Base-by-base conservation (phyloP, 2,797 vertebrate genomes). In the Parauchenoglanis ngamensis region DNA sequence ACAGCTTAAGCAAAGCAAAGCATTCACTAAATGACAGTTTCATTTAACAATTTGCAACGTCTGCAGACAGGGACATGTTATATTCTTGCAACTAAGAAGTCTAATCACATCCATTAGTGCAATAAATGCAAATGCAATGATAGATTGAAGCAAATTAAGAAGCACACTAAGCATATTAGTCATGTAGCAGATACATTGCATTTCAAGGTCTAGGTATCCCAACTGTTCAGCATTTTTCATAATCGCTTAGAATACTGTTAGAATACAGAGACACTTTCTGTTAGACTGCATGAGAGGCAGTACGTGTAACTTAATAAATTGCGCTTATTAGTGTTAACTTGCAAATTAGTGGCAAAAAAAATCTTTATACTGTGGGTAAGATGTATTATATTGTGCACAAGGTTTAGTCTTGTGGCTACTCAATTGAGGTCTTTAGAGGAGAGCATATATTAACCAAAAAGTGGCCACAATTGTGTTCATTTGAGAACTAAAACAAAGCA, bases 141-240 rank as follows among this genome's bases (percentile, higher is more conserved):
- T 35, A 28, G 73, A 84, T 70, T 87, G 61, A 84, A 84, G 86
- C n/a, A 54, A 70, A 78, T 75, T 31, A 15, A 76, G 86, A 59
- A 44, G 81, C 28, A 76, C n/a, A 76, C 54, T 73, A 73, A 12
- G 8, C n/a, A 52, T 40, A 87, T 87, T 72, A 82, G 57, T 87
- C 86, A 87, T 54, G 15, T 49, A 40, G 77, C 67, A 70, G 76
- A 80, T 80, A n/a, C 49, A 70, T 1, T 31, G 40, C 28, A 52
- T 31, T 4, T 44, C 70, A 73, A 54, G 49, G 46, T 17, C 75
- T n/a, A 28, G 0, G 23, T 12, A n/a, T 54, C 35, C 35, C 40
- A 61, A 49, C 70, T 44, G n/a, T 40, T 40, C 5, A 19, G 17
- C 19, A 73, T 73, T 72, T 63, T 73, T 73, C 40, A 63, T 31